A percentile compares a stretch with the other conserved stretches of the same genome.
Evolutionary conservation across 2,888 invertebrate species (phyloP).

Genomic region (Euplagia quadripunctaria): DNA sequence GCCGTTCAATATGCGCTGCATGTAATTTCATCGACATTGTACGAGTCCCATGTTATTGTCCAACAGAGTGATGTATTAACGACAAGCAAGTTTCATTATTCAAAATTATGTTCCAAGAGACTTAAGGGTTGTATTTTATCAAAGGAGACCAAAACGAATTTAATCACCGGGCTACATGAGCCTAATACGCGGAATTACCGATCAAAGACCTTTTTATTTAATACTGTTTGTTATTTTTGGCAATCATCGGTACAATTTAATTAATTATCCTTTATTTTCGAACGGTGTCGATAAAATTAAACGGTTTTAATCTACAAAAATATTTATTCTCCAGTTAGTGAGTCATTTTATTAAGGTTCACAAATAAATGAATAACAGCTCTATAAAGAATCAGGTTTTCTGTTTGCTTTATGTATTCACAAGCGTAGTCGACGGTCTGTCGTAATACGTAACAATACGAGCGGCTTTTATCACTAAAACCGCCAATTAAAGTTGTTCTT

Average conservation of each 20-base stretch:
- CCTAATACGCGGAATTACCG: conserved; percentile 39
- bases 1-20: conserved; percentile 70
- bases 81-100: conserved; percentile 67
- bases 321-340: conserved; percentile 37
- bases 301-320: conserved; percentile 31
- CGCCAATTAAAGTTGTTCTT: conserved; percentile 48
- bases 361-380: conserved; percentile 43
- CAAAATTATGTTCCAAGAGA: conserved; percentile 65
- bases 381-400: conserved; percentile 37
- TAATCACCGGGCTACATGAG: conserved; percentile 35
- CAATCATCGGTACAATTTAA: conserved; percentile 33
- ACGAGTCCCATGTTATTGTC: conserved; percentile 72
- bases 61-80: conserved; percentile 71
- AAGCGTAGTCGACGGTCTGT: conserved; percentile 29
- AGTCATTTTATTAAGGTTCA: conserved; percentile 44
- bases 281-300: conserved; percentile 33
- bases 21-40: conserved; percentile 78
- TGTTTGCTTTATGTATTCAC: conserved; percentile 36
- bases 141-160: conserved; percentile 36
- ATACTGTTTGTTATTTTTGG: conserved; percentile 41
- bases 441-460: conserved; percentile 44
- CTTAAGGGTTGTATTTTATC: conserved; percentile 48
- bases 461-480: conserved; percentile 45
- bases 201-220: conserved; percentile 42
- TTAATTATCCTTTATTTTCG: conserved; percentile 33